Base-by-base conservation (phyloP, 2,888 invertebrate species). In the Carcina quercana region DNA sequence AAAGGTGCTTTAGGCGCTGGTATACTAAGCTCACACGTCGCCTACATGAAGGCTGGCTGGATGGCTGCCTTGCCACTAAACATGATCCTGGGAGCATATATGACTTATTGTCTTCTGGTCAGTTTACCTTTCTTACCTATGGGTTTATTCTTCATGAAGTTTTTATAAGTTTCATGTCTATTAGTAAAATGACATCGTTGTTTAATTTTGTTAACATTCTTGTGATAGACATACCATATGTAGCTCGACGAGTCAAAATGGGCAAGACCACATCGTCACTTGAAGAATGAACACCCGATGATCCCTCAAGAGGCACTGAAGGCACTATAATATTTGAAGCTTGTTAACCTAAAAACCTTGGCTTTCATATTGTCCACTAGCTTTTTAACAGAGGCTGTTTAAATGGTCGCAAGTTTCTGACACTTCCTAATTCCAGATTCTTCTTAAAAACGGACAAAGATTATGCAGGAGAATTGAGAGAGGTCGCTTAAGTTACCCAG, bases 1-100 rank as follows among this genome's bases (percentile, higher is more conserved):
- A 79, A 79, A 30, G 74, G 74, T 0, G 73, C 76, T 0, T 42
- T 79, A 1, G 79, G 79, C 0, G 72, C 64, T 1, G 79, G 79
- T 0, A 51, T 79, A 2, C 51, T 79, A 0, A 55, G 65, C 2
- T 61, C 66, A 0, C 79, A 76, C 27, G 73, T 68, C 0, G 63
- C 63, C 0, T 78, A 62, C 30, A 60, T 50, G 60, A 70, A 64
- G 5, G 61, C 45, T 2, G 79, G 79, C 2, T 10, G 50, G 0
- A 12, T 2, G 0, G 26, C 58, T 0, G 47, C 59, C 0, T 1
- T 63, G 0, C 47, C 55, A 0, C 20, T 64, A 0, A 63, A 59
- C 20, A 0, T 71, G 0, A 0, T 57, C 0, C 61, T 62, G 25
- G 76, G 75, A 0, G 0, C 63, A 0, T 78, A 73, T 29, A 65